These are phyloP conservation scores for Phymatocera aterrima DNA, from an alignment of 2,888 invertebrate genomes.

Conservation along the genomic window DNA sequence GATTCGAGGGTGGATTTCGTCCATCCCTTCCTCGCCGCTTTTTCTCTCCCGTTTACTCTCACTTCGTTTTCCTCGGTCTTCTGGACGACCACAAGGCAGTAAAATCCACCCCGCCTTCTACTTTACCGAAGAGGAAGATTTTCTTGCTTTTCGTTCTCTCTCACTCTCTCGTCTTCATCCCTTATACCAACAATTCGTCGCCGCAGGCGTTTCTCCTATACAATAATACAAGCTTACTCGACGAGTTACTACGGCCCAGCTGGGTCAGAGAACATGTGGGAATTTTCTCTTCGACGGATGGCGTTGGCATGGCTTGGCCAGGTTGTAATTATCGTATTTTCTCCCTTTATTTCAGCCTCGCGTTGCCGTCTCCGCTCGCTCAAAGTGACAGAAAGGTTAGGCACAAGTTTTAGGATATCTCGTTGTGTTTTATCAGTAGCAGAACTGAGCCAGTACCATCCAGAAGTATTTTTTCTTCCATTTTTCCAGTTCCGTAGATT, in stretches of 20 bases:
- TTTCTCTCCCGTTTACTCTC: constrained; percentile 16
- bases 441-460: not conserved
- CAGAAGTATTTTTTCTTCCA: not conserved
- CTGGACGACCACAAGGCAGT: constrained; percentile 18
- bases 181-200: constrained; percentile 15
- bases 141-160: not conserved
- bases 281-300: not conserved
- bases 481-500: not conserved
- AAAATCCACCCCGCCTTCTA: constrained; percentile 25
- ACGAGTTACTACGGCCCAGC: not conserved
- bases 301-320: not conserved
- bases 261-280: not conserved
- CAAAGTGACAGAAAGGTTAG: constrained; percentile 1
- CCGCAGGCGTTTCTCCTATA: constrained; percentile 21
- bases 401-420: constrained; percentile 14
- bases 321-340: not conserved
- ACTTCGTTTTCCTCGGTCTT: constrained; percentile 3
- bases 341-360: not conserved
- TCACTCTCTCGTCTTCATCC: constrained; percentile 10
- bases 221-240: constrained; percentile 34
- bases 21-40: not conserved
- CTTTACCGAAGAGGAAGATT: not conserved
- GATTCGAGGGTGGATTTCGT: constrained; percentile 6
- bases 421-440: constrained; percentile 6
- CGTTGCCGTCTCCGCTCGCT: not conserved